These are phyloP conservation scores for Ctenoplectra terminalis DNA, from an alignment of 1,140 invertebrate species.

Conservation along the genomic window DNA sequence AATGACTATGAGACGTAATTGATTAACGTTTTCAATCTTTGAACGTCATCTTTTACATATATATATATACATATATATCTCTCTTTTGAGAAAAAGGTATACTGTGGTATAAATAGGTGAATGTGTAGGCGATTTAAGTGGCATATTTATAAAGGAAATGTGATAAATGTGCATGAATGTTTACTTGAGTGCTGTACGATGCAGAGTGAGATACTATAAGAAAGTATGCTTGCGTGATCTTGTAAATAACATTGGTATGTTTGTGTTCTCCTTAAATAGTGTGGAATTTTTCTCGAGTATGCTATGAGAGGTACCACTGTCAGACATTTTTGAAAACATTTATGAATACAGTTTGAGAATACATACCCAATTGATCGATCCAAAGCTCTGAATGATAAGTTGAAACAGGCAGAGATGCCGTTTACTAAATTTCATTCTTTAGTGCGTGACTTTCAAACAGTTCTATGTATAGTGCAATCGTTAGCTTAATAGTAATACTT, in stretches of 20 bases:
- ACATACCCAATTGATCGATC: constrained; percentile 27
- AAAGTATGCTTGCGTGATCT: constrained; percentile 63
- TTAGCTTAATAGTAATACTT: constrained; percentile 1
- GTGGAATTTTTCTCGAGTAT: constrained; percentile 46
- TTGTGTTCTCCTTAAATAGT: constrained; percentile 54
- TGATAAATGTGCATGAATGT: constrained; percentile 64
- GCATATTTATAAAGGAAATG: constrained; percentile 59
- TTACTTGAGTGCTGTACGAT: constrained; percentile 49
- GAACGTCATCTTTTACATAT: constrained; percentile 54
- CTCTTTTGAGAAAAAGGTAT: constrained; percentile 47
- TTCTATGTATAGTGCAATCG: constrained; percentile 19
- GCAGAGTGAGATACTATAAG: constrained; percentile 27
- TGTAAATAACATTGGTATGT: constrained; percentile 65
- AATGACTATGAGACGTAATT: constrained; percentile 45
- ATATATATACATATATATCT: too few relatives aligned
- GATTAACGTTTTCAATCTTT: constrained; percentile 49
- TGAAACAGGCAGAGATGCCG: neutral
- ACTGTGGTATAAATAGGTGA: constrained; percentile 76
- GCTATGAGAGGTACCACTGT: constrained; percentile 42
- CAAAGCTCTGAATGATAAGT: neutral
- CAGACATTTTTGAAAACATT: neutral
- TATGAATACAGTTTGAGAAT: constrained; percentile 16
- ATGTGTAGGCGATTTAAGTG: constrained; percentile 66
- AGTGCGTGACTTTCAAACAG: constrained; percentile 6
- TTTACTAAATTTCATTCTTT: constrained; percentile 4